These are phyloP conservation scores for Odontomachus brunneus DNA, from an alignment of 1,140 invertebrate species.

Conservation along the genomic window DNA sequence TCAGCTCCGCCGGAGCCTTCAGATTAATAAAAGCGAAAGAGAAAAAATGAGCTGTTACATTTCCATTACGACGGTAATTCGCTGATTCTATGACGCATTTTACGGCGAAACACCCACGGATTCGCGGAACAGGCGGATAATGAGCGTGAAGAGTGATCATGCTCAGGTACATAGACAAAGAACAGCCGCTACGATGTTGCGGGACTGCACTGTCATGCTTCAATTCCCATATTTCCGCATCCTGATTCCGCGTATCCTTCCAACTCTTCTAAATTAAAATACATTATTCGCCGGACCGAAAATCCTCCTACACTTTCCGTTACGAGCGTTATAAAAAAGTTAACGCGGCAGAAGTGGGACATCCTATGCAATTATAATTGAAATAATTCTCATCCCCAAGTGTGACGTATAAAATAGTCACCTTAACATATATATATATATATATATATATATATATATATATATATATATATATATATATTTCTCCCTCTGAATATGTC, in stretches of 20 bases:
- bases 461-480: too few relatives aligned
- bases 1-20: conserved; percentile 14
- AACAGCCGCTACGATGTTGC: conserved; percentile 19
- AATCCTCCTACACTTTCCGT: conserved; percentile 1
- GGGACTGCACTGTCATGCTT: conserved; percentile 32
- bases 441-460: too few relatives aligned
- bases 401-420: too few relatives aligned
- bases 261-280: conserved; percentile 49
- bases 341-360: not conserved
- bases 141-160: conserved; percentile 48
- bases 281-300: conserved; percentile 1
- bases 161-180: conserved; percentile 44
- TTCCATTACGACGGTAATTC: conserved; percentile 30
- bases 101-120: conserved; percentile 47
- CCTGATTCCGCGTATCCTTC: conserved; percentile 23
- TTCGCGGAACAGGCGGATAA: conserved; percentile 50
- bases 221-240: conserved; percentile 16
- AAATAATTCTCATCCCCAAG: not conserved
- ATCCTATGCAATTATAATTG: not conserved
- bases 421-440: too few relatives aligned
- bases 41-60: conserved; percentile 47
- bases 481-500: too few relatives aligned
- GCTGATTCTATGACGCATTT: conserved; percentile 55
- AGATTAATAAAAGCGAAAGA: conserved; percentile 35
- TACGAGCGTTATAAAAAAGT: not conserved